Percentiles rank a stretch among this genome's conserved stretches.
These are phyloP conservation scores for Dicycla oo DNA, from an alignment of 2,888 invertebrate species.

Conservation along the genomic window DNA sequence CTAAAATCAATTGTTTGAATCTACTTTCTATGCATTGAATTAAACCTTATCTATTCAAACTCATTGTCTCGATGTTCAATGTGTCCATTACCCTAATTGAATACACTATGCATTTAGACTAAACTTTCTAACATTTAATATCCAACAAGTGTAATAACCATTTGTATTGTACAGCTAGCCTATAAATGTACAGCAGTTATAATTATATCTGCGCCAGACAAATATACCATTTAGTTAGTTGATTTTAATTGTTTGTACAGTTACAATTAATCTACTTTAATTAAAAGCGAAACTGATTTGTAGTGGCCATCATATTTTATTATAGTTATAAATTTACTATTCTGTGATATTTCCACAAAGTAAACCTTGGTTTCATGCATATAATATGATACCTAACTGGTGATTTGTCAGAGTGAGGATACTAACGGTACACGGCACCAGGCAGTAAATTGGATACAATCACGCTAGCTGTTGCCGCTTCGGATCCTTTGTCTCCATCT, in stretches of 20 bases:
- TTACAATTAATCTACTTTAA: constrained; percentile 50
- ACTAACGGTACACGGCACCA: constrained; percentile 82
- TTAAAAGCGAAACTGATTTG: constrained; percentile 55
- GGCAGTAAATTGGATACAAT: constrained; percentile 83
- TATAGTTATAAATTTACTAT: constrained; percentile 33
- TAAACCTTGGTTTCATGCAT: constrained; percentile 72
- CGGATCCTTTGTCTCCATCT: constrained; percentile 79
- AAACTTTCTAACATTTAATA: constrained; percentile 58
- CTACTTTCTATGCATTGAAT: constrained; percentile 21
- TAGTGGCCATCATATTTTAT: constrained; percentile 44
- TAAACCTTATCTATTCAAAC: constrained; percentile 29
- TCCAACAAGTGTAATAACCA: constrained; percentile 55
- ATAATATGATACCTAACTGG: constrained; percentile 73
- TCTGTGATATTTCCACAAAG: constrained; percentile 57
- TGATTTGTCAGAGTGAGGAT: constrained; percentile 85
- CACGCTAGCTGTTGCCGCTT: constrained; percentile 84
- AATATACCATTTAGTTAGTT: constrained; percentile 57
- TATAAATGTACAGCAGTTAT: constrained; percentile 41
- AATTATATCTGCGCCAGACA: constrained; percentile 48
- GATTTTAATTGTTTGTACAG: constrained; percentile 48
- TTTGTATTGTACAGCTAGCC: constrained; percentile 46
- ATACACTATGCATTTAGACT: constrained; percentile 58
- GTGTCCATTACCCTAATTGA: constrained; percentile 59
- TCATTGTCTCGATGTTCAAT: constrained; percentile 38
- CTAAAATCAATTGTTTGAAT: constrained; percentile 14